Evolutionary conservation across 2,888 invertebrate genomes (phyloP).

Genomic region (Cerastoderma edule): DNA sequence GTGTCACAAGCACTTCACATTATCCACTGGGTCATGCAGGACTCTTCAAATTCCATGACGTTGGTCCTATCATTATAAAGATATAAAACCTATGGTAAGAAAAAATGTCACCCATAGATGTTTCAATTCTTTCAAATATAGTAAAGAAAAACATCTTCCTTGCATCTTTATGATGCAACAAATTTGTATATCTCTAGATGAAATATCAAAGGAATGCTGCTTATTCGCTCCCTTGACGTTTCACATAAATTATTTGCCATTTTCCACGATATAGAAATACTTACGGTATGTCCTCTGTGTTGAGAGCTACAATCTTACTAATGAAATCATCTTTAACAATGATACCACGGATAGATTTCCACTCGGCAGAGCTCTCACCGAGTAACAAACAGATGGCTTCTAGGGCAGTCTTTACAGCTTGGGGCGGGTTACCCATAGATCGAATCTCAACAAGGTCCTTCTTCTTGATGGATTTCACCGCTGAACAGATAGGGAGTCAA

Average conservation of each 20-base stretch:
- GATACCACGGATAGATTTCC: constrained; percentile 98
- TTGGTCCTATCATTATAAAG: too few relatives aligned
- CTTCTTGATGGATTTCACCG: constrained; percentile 99
- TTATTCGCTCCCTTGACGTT: neutral
- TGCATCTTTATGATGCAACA: too few relatives aligned
- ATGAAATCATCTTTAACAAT: constrained; percentile 95
- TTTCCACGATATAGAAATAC: too few relatives aligned
- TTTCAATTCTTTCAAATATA: neutral
- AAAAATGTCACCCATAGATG: too few relatives aligned
- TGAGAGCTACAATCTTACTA: constrained; percentile 80
- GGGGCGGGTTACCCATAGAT: constrained; percentile 99
- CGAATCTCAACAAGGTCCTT: constrained; percentile 99
- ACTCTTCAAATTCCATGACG: too few relatives aligned
- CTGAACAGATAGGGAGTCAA: constrained; percentile 87
- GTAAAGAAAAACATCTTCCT: neutral
- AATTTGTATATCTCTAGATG: too few relatives aligned
- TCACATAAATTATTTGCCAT: neutral
- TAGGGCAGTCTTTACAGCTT: constrained; percentile 97
- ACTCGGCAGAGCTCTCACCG: constrained; percentile 98
- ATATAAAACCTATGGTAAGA: too few relatives aligned
- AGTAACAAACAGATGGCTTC: constrained; percentile 99
- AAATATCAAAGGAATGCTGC: too few relatives aligned
- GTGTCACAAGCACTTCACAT: too few relatives aligned
- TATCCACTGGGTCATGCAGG: too few relatives aligned
- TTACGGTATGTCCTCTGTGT: constrained; percentile 81